Evolutionary conservation across 53 echinoderm and acorn worm genomes (phyloP), one percentile per base, ranked within the genome.

Genomic region (Patiria pectinifera): DNA sequence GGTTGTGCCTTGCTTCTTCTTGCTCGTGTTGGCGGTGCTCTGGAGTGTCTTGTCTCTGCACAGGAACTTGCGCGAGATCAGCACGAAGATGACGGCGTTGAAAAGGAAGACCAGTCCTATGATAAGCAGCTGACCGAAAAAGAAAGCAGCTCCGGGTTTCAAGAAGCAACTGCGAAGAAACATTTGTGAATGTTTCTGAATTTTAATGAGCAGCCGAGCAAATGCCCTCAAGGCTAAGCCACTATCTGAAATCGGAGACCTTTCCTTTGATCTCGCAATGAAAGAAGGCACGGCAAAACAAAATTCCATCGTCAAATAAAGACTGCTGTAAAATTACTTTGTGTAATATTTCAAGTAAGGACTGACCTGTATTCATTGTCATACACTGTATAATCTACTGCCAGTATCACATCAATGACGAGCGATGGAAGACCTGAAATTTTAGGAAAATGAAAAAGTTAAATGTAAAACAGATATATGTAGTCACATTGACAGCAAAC

Each of bases 161-260:
- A 93, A 74, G 82, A 96, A 96, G 83, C 96, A 96, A 49, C 96
- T 96, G 62, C 3, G 24, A 84, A 78, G 24, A 74, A 24, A 22
- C 9, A 23, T 10, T 53, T 53, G 8, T 6, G n/a, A n/a, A n/a
- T n/a, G n/a, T n/a, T n/a, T n/a, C n/a, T 11, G 66, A 66, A 66
- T 18, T 16, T 66, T 18, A 66, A 18, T 16, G 3, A 16, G 19
- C 15, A 66, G 15, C 9, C 0, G 1, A 8, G 12, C 8, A 66
- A 66, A 3, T 0, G 14, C 19, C 66, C 10, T 66, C 60, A 35
- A 0, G 0, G 35, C 35, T 35, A 35, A 35, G 35, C 35, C 35
- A 35, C 35, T 35, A 35, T 35, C 35, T 35, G 35, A 35, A 35
- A 35, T 35, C 35, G 35, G 35, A 35, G 35, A 35, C 35, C 35